phyloP scores from a whole-genome alignment of 2,113 vertebrate genomes.

The Noctilio leporinus region DNA sequence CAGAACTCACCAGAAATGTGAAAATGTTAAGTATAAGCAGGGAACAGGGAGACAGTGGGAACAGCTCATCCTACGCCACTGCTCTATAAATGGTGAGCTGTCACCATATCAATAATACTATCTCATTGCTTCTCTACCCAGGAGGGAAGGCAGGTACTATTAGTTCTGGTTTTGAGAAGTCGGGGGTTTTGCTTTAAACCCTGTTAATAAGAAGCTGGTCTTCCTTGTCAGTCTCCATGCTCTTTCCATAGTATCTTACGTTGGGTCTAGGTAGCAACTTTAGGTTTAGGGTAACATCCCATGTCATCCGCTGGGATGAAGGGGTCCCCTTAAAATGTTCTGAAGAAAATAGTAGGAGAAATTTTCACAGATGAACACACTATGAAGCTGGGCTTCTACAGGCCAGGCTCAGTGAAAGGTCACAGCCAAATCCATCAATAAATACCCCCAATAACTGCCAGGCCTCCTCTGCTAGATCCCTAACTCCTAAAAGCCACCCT shows the following conservation, averaged over 20 bases:
- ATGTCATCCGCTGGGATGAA: background rate
- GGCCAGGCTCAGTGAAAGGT: background rate
- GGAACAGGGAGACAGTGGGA: background rate
- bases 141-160: background rate
- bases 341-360: background rate
- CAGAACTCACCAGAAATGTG: background rate
- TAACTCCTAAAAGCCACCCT: background rate
- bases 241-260: background rate
- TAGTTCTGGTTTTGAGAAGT: background rate
- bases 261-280: background rate
- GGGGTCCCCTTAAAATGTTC: background rate
- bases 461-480: background rate
- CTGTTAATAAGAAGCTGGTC: background rate
- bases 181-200: background rate
- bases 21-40: background rate
- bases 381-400: background rate
- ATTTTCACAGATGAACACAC: background rate
- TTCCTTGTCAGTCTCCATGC: background rate
- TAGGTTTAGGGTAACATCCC: background rate
- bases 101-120: background rate
- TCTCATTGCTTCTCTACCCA: background rate
- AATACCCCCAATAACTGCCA: background rate
- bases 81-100: background rate
- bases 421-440: background rate
- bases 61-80: background rate